Base-by-base conservation (phyloP, 1,140 invertebrate genomes). In the Metopolophium dirhodum region DNA sequence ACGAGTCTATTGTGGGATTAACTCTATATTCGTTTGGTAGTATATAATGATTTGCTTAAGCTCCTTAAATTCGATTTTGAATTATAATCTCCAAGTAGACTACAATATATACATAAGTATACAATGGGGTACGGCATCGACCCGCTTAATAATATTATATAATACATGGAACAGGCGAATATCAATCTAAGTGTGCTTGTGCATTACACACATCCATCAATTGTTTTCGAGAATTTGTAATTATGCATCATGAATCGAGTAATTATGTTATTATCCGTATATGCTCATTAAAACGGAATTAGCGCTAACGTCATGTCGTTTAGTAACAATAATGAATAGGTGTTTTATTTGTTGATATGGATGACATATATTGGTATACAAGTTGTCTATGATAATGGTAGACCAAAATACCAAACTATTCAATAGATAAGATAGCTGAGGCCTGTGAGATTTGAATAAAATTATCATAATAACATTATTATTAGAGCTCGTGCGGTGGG, bases 21-120 rank as follows among this genome's bases (percentile, higher is more conserved):
- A 87, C 11, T n/a, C 37, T 26, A 41, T 30, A 45, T 45, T 26
- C 77, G 23, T 45, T 87, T n/a, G 6, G 30, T 87, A 87, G 14
- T 87, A 87, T 87, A 87, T 49, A 30, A n/a, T 49, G 86, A 87
- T 49, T 49, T 35, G 18, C 47, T 87, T 89, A 89, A 89, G 49
- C 87, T 89, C 87, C 22, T 89, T 57, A 89, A 57, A 89, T 89
- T 57, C 87, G 35, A 89, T 89, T 89, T 89, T 35, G 35, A 26
- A 89, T 89, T 37, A 89, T 89, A 89, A 51, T 57, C 49, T 57
- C 30, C 6, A n/a, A 77, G 61, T 77, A n/a, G 14, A 77, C 61
- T 77, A 77, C 11, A 68, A 68, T 68, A 68, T 68, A 77, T 77
- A 77, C 1, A n/a, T n/a, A n/a, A 22, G 51, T 54, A 54, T 54